Evolutionary conservation across 1,140 invertebrate species (phyloP), one percentile per base, ranked within the genome.

Genomic region (Macrostomum lignano): DNA sequence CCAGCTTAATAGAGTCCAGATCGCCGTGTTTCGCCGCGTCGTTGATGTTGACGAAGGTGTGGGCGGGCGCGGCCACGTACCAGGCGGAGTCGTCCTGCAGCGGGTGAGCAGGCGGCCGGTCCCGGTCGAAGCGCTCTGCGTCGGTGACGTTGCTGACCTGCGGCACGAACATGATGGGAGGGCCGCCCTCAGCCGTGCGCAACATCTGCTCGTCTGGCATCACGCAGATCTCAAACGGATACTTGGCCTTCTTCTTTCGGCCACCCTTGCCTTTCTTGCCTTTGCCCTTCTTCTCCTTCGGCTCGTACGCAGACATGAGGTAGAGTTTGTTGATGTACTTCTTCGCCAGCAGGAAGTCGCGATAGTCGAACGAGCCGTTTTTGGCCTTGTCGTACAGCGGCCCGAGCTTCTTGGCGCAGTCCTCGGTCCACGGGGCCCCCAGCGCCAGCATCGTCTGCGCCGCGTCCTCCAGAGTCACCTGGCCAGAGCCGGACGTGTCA

Each of bases 301-400:
- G 46, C 40, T 53, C 53, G 42, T 51, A 59, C 19, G 52, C 45
- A 40, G 39, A 43, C 40, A 48, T 46, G 22, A 55, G 40, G 41
- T 44, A 58, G 37, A 47, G 45, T 44, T 57, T 58, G 38, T 54
- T 52, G 13, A 60, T 39, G 41, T 47, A 58, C 38, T 57, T 57
- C 38, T 58, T 58, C n/a, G 46, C 55, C 1, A 26, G 26, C 6
- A 56, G 30, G 37, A 58, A 57, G n/a, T 54, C 48, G 33, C 46
- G 46, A 38, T 49, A 57, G 30, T 58, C 49, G 17, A 60, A 38
- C 31, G 40, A 48, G 20, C 46, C 46, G 38, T 52, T 48, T 35
- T 44, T 43, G 10, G 38, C 36, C 40, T 52, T 54, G 30, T 36
- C 15, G 22, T 50, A 49, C 36, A 50, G 47, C 24, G 42, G 30